Percentiles rank a stretch among this genome's conserved stretches.
These are phyloP conservation scores for Hyles lineata DNA, from an alignment of 2,888 invertebrate species.

Conservation along the genomic window DNA sequence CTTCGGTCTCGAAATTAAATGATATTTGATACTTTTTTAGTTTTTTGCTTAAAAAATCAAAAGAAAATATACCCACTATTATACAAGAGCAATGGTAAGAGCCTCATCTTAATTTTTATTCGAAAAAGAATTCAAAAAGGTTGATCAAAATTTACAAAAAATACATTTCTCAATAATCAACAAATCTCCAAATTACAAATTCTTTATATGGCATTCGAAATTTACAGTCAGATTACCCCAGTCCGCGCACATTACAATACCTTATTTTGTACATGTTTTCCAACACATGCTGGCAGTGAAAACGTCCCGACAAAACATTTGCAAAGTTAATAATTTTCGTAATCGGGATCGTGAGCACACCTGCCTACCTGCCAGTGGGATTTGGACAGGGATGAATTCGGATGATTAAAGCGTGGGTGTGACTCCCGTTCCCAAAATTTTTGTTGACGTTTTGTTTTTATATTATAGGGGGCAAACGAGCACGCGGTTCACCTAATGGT, in stretches of 20 bases:
- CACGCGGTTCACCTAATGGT: too few relatives aligned
- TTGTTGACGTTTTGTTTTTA: neutral
- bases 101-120: too few relatives aligned
- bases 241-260: constrained; percentile 1
- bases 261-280: neutral
- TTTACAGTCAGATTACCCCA: neutral
- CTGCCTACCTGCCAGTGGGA: constrained; percentile 23
- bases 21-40: too few relatives aligned
- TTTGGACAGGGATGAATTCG: neutral
- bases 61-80: too few relatives aligned
- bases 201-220: neutral
- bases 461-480: too few relatives aligned
- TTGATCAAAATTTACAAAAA: neutral
- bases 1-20: too few relatives aligned
- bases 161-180: neutral
- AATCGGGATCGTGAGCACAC: constrained; percentile 24
- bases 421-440: neutral
- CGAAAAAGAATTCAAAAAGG: too few relatives aligned
- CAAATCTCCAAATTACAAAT: neutral
- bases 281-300: neutral
- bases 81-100: too few relatives aligned
- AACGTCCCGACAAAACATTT: constrained; percentile 18
- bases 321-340: constrained; percentile 25
- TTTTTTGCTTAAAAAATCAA: too few relatives aligned
- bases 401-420: neutral